These are phyloP conservation scores for Chymomyza caudatula DNA, from an alignment of 2,888 invertebrate genomes.

Conservation along the genomic window DNA sequence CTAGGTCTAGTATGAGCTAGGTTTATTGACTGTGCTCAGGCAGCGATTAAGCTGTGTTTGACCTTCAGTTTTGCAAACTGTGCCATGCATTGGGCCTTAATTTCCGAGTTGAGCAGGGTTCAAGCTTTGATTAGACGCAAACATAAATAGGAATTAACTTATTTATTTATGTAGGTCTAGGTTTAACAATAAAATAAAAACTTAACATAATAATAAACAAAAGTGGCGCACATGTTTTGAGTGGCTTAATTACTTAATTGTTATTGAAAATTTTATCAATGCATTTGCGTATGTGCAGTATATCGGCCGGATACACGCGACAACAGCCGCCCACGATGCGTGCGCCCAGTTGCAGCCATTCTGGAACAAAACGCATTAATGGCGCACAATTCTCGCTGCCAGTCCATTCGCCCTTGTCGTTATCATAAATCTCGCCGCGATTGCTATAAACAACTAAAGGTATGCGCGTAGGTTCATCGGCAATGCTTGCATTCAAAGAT, in stretches of 20 bases:
- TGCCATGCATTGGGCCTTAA: neutral
- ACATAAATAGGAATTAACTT: neutral
- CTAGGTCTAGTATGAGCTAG: conserved; percentile 2
- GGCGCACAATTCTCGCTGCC: conserved; percentile 81
- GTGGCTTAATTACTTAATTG: conserved; percentile 2
- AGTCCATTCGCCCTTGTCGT: conserved; percentile 80
- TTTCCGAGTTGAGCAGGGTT: neutral
- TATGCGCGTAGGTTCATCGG: conserved; percentile 75
- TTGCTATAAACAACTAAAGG: conserved; percentile 95
- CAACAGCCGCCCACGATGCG: conserved; percentile 95
- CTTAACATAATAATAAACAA: neutral
- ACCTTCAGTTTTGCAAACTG: neutral
- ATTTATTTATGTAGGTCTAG: neutral
- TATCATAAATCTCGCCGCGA: conserved; percentile 82
- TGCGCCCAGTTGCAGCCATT: conserved; percentile 89
- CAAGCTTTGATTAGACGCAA: conserved; percentile 9
- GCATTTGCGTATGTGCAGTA: conserved; percentile 83
- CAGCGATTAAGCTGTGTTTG: neutral
- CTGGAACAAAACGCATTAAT: conserved; percentile 80
- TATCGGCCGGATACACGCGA: conserved; percentile 89
- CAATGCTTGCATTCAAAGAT: conserved; percentile 77
- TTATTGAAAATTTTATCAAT: conserved; percentile 55
- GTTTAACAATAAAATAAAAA: neutral
- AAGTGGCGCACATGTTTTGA: neutral
- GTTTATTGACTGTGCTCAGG: conserved; percentile 13